Conservation (phyloP, 2,797 vertebrate genomes). For the Notamacropus eugenii region DNA sequence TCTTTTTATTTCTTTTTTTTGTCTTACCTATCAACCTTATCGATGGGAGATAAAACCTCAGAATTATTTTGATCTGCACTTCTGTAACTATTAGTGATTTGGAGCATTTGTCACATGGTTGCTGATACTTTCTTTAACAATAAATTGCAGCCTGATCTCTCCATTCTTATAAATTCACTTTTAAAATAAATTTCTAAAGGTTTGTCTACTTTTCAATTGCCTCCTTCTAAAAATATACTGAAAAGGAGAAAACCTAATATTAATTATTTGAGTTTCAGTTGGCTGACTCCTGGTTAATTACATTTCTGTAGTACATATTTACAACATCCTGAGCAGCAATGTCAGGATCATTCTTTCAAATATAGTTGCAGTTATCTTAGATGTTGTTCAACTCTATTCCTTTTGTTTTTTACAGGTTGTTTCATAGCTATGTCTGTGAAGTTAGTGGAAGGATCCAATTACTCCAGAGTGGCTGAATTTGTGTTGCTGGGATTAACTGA, state of each 20-base stretch:
- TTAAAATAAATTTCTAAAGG: background rate
- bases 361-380: background rate
- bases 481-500: constrained; percentile 73
- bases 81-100: background rate
- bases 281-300: background rate
- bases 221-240: background rate
- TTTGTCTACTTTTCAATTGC: background rate
- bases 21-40: background rate
- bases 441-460: constrained; percentile 61
- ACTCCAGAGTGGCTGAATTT: constrained; percentile 70
- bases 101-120: background rate
- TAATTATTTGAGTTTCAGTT: background rate
- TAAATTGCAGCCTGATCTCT: background rate
- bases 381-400: constrained; percentile 13
- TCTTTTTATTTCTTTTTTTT: background rate
- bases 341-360: background rate
- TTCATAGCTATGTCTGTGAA: constrained; percentile 9
- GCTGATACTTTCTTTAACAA: background rate
- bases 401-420: constrained; percentile 53
- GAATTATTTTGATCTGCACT: background rate
- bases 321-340: background rate
- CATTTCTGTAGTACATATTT: background rate
- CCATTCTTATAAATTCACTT: background rate
- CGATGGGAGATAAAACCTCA: background rate
- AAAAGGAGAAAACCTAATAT: constrained; percentile 1